A percentile compares a stretch with the other conserved stretches of the same genome.
These are phyloP conservation scores for Gallinago undulata DNA, from an alignment of 2,113 vertebrate species.

Conservation along the genomic window DNA sequence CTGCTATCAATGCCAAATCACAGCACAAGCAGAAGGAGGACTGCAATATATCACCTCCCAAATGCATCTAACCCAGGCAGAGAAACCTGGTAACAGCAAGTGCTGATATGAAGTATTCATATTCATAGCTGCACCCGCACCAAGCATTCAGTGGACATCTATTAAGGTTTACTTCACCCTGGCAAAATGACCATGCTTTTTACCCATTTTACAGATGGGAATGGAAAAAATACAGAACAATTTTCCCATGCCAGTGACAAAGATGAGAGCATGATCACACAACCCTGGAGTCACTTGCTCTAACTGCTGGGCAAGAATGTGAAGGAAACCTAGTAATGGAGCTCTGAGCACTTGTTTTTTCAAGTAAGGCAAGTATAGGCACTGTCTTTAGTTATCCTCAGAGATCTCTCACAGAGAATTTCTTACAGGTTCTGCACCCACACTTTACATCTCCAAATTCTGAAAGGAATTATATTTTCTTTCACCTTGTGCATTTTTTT, in stretches of 20 bases:
- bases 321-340: not conserved
- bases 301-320: not conserved
- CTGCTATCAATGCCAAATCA: constrained; percentile 28
- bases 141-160: not conserved
- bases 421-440: not conserved
- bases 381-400: not conserved
- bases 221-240: not conserved
- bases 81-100: not conserved
- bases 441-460: not conserved
- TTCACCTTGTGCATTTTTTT: not conserved
- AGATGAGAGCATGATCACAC: not conserved
- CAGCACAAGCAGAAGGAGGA: not conserved
- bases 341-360: not conserved
- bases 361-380: not conserved
- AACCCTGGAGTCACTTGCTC: not conserved
- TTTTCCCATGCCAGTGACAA: not conserved
- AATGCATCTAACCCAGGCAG: not conserved
- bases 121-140: not conserved
- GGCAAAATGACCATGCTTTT: not conserved
- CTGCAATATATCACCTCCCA: not conserved
- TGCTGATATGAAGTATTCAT: not conserved
- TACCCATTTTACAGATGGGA: not conserved
- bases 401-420: not conserved
- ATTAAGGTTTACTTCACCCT: not conserved
- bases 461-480: not conserved